Conservation (phyloP, 1,140 invertebrate genomes). For the Sitophilus oryzae region DNA sequence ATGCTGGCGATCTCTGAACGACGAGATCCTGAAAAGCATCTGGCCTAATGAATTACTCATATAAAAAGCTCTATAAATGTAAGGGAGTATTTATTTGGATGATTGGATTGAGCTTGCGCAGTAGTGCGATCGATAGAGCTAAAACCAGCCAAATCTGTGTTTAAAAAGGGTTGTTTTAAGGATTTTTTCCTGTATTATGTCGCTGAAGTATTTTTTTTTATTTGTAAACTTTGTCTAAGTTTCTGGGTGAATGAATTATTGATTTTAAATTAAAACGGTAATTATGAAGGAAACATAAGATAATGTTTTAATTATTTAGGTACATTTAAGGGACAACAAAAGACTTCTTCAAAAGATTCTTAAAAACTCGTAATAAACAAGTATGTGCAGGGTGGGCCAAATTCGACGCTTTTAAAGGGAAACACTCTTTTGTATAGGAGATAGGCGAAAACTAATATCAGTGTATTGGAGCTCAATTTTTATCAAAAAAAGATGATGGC, state of each 20-base stretch:
- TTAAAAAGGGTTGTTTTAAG: not conserved
- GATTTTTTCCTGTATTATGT: not conserved
- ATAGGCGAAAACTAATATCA: too few relatives aligned
- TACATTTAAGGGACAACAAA: not conserved
- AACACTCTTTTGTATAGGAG: too few relatives aligned
- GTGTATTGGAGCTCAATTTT: too few relatives aligned
- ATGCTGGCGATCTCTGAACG: slow-evolving; percentile 24
- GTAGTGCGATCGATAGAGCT: slow-evolving; percentile 32
- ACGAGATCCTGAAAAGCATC: slow-evolving; percentile 13
- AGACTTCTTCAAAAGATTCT: too few relatives aligned
- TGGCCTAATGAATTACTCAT: slow-evolving; percentile 1
- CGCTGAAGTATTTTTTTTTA: not conserved
- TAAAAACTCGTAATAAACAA: too few relatives aligned
- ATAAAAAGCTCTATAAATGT: too few relatives aligned
- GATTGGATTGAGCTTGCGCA: slow-evolving; percentile 21
- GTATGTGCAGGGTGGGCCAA: too few relatives aligned
- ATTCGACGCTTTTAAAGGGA: too few relatives aligned
- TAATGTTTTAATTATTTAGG: not conserved
- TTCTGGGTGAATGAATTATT: not conserved
- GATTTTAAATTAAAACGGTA: not conserved
- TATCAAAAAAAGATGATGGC: too few relatives aligned
- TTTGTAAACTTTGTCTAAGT: not conserved
- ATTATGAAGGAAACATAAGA: not conserved
- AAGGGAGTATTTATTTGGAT: slow-evolving; percentile 18
- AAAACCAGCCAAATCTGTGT: slow-evolving; percentile 11